Conservation (phyloP, 2,888 invertebrate species). For the Cryptophagus acutangulus region DNA sequence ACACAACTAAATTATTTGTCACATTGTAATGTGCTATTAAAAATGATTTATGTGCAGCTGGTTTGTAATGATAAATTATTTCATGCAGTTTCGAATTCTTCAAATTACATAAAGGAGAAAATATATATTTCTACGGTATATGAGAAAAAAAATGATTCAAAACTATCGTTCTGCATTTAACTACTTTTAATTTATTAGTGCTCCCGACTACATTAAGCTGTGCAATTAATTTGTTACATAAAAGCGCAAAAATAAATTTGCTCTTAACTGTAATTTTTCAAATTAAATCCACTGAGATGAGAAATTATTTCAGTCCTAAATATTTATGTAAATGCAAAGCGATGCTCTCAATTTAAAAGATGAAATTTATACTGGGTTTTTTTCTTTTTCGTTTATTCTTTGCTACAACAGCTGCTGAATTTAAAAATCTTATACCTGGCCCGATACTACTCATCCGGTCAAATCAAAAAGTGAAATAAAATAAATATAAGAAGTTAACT, state of each 20-base stretch:
- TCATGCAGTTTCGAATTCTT: not conserved
- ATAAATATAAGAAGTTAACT: too few species aligned
- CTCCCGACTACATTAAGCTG: too few species aligned
- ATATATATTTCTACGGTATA: slow-evolving; percentile 1
- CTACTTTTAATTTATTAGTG: too few species aligned
- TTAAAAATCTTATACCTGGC: not conserved
- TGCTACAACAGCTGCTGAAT: not conserved
- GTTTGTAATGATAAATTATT: slow-evolving; percentile 3
- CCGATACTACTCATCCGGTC: too few species aligned
- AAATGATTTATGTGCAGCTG: slow-evolving; percentile 29
- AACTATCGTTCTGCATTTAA: too few species aligned
- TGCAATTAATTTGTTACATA: too few species aligned
- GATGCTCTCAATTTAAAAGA: not conserved
- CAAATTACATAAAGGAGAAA: slow-evolving; percentile 1
- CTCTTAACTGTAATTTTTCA: too few species aligned
- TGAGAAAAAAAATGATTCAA: too few species aligned
- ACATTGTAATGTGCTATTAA: slow-evolving; percentile 25
- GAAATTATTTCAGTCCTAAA: not conserved
- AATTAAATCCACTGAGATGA: too few species aligned
- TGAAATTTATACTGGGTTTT: not conserved
- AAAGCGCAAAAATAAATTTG: too few species aligned
- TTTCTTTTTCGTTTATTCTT: not conserved
- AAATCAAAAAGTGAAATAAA: too few species aligned
- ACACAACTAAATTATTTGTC: slow-evolving; percentile 28
- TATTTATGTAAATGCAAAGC: not conserved